Base-by-base conservation (phyloP, 2,797 vertebrate genomes). In the Coregonus sp. region DNA sequence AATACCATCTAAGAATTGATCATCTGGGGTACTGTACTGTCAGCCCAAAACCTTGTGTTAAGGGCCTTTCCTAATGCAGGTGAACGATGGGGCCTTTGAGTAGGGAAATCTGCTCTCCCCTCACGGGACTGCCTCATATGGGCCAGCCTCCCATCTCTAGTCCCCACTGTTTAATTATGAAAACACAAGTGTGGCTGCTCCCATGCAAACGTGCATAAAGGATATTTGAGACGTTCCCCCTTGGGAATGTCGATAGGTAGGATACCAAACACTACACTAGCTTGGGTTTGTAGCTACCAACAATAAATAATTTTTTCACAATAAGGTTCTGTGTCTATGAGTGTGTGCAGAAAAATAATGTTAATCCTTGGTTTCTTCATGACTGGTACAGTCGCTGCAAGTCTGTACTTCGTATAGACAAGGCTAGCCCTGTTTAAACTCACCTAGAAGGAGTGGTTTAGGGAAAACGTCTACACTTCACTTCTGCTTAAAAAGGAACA, bases 161-260 rank as follows among this genome's bases (percentile, higher is more conserved):
- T 87, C 90, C 86, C 88, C 20, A 68, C 73, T 5, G 88, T 54
- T 84, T 82, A 91, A 91, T 91, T 91, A 87, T 59, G 73, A 70
- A 68, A 68, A 76, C 74, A 82, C 78, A 78, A 73, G 61, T 63
- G 1, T 67, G 75, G 33, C 68, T 78, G 73, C 61, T 81, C 78
- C 73, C 78, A 25, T 82, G 69, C 29, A 74, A 81, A 50, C 77
- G 14, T 80, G 54, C 82, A 85, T 81, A 82, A 86, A 86, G 80
- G 80, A 79, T 59, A 72, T 78, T 73, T 75, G 66, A 37, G 66
- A 67, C 33, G 5, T 16, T 11, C 59, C 59, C 4, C 20, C 20
- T 11, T 63, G 59, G 59, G 11, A 67, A 67, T 33, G 29, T 15
- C 4, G 31, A 73, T 52, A 61, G 40, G 40, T 35, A 77, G 18